Evolutionary conservation across 2,888 invertebrate species (phyloP), one percentile per base, ranked within the genome.

Genomic region (Oeneis ivallda): DNA sequence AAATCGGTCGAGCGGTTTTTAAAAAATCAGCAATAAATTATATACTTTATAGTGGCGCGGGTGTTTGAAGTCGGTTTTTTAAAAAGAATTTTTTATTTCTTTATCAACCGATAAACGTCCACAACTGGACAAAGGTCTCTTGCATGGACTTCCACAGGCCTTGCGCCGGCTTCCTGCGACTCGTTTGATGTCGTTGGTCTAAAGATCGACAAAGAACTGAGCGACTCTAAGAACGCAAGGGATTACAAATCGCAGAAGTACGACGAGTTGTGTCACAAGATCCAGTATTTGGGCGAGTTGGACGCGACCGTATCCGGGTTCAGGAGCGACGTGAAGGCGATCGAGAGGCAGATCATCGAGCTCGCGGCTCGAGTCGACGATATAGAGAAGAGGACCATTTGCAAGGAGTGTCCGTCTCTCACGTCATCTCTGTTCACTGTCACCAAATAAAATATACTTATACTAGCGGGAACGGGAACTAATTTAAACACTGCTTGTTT

Each of bases 131-230:
- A n/a, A n/a, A n/a, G n/a, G n/a, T n/a, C n/a, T n/a, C n/a, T n/a
- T n/a, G n/a, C n/a, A n/a, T n/a, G n/a, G n/a, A n/a, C n/a, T n/a
- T n/a, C n/a, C n/a, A n/a, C n/a, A n/a, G n/a, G n/a, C n/a, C n/a
- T n/a, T n/a, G n/a, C n/a, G n/a, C n/a, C n/a, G n/a, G n/a, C n/a
- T n/a, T n/a, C n/a, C n/a, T n/a, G n/a, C n/a, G n/a, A n/a, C n/a
- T n/a, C n/a, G n/a, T n/a, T n/a, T n/a, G n/a, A n/a, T n/a, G n/a
- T n/a, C n/a, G n/a, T n/a, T n/a, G n/a, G n/a, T n/a, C n/a, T n/a
- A n/a, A 91, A 88, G 69, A 89, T 92, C 0, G 88, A 91, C 9
- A 89, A 87, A 43, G 91, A 91, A 64, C 64, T 92, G 0, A 58
- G 62, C 0, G 87, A 90, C 66, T 89, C 91, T 0, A 79, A 84